Evolutionary conservation across 1,140 invertebrate species (phyloP).

Genomic region (Sitodiplosis mosellana): DNA sequence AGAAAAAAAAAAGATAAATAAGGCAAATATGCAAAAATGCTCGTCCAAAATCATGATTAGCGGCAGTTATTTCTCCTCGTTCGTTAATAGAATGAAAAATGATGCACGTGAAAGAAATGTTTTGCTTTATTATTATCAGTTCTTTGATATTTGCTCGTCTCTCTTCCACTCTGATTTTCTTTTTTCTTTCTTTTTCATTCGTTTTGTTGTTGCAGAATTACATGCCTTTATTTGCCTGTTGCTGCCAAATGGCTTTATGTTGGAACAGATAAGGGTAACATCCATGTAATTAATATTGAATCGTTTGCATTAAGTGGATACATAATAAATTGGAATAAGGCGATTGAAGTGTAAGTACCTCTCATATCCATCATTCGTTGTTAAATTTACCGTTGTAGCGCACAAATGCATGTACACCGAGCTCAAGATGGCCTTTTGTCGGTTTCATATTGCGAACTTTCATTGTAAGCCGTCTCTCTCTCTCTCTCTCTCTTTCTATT

Average conservation of each 20-base stretch:
- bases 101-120: not conserved
- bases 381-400: no score
- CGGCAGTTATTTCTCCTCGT: no score
- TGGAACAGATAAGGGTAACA: constrained; percentile 93
- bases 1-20: no score
- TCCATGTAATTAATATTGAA: constrained; percentile 93
- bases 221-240: constrained; percentile 80
- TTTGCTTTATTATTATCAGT: not conserved
- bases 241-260: constrained; percentile 98
- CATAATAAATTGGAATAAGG: constrained; percentile 99
- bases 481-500: no score
- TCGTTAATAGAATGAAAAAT: not conserved
- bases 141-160: constrained; percentile 2
- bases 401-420: no score
- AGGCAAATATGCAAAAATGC: no score
- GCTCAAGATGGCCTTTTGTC: no score
- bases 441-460: no score
- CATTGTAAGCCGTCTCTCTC: no score
- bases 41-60: no score
- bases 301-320: constrained; percentile 92
- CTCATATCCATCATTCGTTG: not conserved
- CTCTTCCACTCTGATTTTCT: no score
- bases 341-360: constrained; percentile 93
- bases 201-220: constrained; percentile 47
- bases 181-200: no score